Conservation (phyloP, 2,888 invertebrate species). For the Acrobasis repandana region DNA sequence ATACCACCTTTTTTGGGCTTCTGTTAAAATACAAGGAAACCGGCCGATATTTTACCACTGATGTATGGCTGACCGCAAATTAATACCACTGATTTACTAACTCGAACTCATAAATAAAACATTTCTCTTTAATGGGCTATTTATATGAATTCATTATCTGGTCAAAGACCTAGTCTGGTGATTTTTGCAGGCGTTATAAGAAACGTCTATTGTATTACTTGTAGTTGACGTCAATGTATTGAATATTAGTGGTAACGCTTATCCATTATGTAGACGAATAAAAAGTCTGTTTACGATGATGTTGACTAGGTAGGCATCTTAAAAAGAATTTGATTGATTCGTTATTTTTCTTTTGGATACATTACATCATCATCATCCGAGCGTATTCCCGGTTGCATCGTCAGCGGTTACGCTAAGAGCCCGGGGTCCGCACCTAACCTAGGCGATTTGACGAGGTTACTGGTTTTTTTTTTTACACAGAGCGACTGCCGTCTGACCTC, state of each 20-base stretch:
- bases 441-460: too few relatives aligned
- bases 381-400: too few relatives aligned
- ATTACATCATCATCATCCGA: too few relatives aligned
- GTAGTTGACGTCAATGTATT: neutral
- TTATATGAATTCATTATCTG: constrained; percentile 9
- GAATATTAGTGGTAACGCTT: neutral
- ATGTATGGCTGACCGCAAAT: constrained; percentile 9
- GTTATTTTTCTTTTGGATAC: too few relatives aligned
- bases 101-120: constrained; percentile 13
- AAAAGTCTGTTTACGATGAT: too few relatives aligned
- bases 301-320: too few relatives aligned
- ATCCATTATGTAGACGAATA: too few relatives aligned
- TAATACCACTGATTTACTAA: constrained; percentile 10
- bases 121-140: constrained; percentile 14
- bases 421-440: too few relatives aligned
- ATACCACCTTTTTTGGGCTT: neutral
- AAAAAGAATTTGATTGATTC: too few relatives aligned
- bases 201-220: neutral
- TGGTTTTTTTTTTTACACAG: too few relatives aligned
- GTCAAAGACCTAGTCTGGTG: constrained; percentile 3
- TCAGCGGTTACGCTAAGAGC: too few relatives aligned
- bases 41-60: neutral
- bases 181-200: neutral
- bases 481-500: too few relatives aligned
- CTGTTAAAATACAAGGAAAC: constrained; percentile 3